These are phyloP conservation scores for Euphonia xanthogaster DNA, from an alignment of 2,797 vertebrate species.

Conservation along the genomic window DNA sequence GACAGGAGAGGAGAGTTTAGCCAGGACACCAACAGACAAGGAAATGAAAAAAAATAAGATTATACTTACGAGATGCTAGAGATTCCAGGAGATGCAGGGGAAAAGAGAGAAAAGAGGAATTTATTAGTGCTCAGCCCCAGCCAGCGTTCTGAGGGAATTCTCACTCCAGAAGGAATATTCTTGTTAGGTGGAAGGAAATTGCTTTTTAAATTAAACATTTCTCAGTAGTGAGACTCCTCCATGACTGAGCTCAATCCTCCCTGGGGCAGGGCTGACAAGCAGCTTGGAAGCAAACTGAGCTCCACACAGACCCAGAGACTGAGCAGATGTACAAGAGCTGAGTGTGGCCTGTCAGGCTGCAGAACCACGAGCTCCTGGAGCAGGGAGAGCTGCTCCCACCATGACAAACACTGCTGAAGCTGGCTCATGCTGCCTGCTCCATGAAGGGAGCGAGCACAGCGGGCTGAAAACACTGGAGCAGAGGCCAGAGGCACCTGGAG, in stretches of 20 bases:
- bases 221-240: not conserved
- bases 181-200: constrained; percentile 4
- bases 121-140: constrained; percentile 5
- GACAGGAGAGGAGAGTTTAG: not conserved
- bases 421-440: not conserved
- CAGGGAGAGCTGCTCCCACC: not conserved
- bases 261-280: not conserved
- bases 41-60: not conserved
- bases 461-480: not conserved
- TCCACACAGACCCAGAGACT: not conserved
- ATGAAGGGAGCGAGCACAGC: fast-evolving
- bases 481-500: not conserved
- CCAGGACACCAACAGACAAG: constrained; percentile 16
- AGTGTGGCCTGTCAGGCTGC: fast-evolving
- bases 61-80: constrained; percentile 98
- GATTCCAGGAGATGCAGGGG: constrained; percentile 11
- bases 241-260: not conserved
- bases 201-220: constrained; percentile 28
- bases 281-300: not conserved
- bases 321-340: not conserved
- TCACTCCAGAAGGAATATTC: not conserved
- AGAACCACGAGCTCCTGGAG: not conserved
- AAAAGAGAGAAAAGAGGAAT: constrained; percentile 59
- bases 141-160: not conserved
- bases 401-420: not conserved